Conservation (phyloP, 2,888 invertebrate species). For the Eupithecia pulchellata region DNA sequence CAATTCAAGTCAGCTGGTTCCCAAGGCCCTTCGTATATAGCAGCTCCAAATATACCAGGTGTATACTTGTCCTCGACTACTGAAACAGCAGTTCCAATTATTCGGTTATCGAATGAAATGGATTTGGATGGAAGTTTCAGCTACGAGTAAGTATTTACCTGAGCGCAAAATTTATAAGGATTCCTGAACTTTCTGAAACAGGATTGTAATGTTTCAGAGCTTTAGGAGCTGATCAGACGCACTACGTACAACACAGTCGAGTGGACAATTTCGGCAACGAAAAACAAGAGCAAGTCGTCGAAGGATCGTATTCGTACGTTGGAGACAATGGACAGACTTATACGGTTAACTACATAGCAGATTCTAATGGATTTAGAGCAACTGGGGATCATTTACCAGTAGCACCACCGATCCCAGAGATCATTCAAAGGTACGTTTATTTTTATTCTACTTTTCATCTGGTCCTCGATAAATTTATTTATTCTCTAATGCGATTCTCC, state of each 20-base stretch:
- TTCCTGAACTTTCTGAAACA: not conserved
- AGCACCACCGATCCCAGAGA: constrained; percentile 90
- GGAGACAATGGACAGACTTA: constrained; percentile 87
- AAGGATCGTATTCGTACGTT: constrained; percentile 87
- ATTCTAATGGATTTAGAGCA: constrained; percentile 91
- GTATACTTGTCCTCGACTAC: constrained; percentile 73
- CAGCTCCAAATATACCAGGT: constrained; percentile 66
- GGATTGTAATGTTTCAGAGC: constrained; percentile 60
- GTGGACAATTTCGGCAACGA: constrained; percentile 85
- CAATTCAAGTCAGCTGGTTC: constrained; percentile 65
- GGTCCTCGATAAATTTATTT: no score
- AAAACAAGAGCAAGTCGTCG: constrained; percentile 86
- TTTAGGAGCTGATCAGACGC: constrained; percentile 82
- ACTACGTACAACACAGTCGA: constrained; percentile 83
- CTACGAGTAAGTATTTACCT: constrained; percentile 76
- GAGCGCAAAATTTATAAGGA: not conserved
- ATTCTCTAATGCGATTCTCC: not conserved
- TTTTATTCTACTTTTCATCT: not conserved
- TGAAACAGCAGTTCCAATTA: constrained; percentile 80
- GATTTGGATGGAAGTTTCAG: constrained; percentile 84
- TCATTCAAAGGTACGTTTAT: constrained; percentile 83
- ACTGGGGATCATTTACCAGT: constrained; percentile 91
- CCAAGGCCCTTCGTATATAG: constrained; percentile 62
- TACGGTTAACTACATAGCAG: constrained; percentile 89
- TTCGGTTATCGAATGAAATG: constrained; percentile 83